Percentiles rank a stretch among this genome's conserved stretches.
Conservation (phyloP, 1,140 invertebrate genomes). For the Helicorthomorpha holstii region DNA sequence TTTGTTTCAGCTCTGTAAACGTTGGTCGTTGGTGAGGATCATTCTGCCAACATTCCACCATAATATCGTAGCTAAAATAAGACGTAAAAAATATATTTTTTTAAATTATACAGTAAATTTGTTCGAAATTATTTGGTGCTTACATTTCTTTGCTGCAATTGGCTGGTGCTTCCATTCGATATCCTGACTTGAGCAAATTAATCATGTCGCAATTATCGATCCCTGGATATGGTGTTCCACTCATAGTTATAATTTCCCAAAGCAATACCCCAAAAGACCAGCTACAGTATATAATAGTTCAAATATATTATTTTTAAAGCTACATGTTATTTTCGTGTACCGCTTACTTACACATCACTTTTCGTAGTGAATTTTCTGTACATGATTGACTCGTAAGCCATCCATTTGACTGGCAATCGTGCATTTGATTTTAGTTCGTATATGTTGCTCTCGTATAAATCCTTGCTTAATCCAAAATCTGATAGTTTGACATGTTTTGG, state of each 20-base stretch:
- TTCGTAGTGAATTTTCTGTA: conserved; percentile 25
- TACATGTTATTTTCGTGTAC: not conserved
- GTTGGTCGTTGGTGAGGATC: conserved; percentile 65
- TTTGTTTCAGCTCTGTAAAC: conserved; percentile 71
- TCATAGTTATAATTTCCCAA: conserved; percentile 41
- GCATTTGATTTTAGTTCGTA: conserved; percentile 14
- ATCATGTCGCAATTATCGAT: conserved; percentile 59
- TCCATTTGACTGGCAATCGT: conserved; percentile 35
- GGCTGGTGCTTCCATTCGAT: conserved; percentile 62
- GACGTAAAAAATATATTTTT: not conserved
- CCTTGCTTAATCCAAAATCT: conserved; percentile 19
- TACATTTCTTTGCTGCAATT: conserved; percentile 66
- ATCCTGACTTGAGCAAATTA: conserved; percentile 52
- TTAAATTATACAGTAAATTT: not conserved
- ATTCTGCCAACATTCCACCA: conserved; percentile 89
- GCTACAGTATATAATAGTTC: not conserved
- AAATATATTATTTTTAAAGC: not conserved
- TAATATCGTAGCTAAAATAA: conserved; percentile 59
- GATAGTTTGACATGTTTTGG: conserved; percentile 18
- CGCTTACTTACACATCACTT: conserved; percentile 25
- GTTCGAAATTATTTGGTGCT: conserved; percentile 17
- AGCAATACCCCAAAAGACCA: conserved; percentile 42
- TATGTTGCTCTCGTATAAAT: conserved; percentile 8
- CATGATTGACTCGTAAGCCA: conserved; percentile 29
- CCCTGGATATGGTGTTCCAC: conserved; percentile 48